Conservation (phyloP, 2,888 invertebrate genomes). For the Heliconius cydno region DNA sequence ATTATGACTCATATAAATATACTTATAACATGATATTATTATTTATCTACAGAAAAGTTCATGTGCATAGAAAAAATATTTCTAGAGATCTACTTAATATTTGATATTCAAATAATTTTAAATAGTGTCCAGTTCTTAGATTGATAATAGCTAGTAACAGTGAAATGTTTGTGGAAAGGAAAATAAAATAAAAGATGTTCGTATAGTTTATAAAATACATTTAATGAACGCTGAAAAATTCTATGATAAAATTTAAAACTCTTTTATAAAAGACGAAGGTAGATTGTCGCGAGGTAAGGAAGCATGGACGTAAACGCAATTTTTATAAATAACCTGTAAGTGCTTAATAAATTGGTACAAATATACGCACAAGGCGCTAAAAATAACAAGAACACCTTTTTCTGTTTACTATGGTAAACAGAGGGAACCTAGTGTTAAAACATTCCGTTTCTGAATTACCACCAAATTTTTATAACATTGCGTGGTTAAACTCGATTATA, state of each 20-base stretch:
- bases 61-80: neutral
- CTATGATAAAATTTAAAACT: neutral
- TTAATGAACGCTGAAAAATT: constrained; percentile 13
- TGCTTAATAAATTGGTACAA: neutral
- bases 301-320: neutral
- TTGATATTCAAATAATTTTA: neutral
- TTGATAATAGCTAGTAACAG: neutral
- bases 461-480: neutral
- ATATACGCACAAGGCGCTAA: neutral
- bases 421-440: neutral
- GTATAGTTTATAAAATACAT: constrained; percentile 10
- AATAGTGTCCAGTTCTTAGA: neutral
- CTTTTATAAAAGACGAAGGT: neutral
- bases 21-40: no score
- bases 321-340: neutral
- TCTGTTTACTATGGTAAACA: neutral
- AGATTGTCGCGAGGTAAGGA: constrained; percentile 15
- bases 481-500: neutral
- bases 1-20: no score
- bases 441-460: neutral
- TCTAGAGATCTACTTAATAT: neutral
- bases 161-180: neutral
- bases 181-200: neutral
- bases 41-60: no score
- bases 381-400: neutral